A percentile compares a stretch with the other conserved stretches of the same genome.
These are phyloP conservation scores for Anthrax anthrax DNA, from an alignment of 2,888 invertebrate genomes.

Conservation along the genomic window DNA sequence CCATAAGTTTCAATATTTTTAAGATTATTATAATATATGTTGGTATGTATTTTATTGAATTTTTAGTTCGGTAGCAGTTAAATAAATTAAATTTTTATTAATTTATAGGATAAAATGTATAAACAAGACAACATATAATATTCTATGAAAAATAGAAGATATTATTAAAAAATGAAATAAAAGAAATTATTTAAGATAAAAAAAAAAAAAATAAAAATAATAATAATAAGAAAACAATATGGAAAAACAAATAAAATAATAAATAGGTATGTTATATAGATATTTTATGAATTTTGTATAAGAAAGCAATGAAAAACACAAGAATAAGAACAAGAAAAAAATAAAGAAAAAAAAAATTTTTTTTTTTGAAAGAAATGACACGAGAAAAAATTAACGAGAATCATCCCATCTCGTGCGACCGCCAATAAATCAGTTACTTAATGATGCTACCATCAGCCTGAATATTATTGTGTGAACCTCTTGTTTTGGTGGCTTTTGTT, in stretches of 20 bases:
- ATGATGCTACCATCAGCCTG: slow-evolving; percentile 32
- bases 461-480: slow-evolving; percentile 17
- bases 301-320: too few relatives aligned
- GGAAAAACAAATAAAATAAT: too few relatives aligned
- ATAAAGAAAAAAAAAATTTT: too few relatives aligned
- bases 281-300: too few relatives aligned
- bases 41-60: background rate
- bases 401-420: slow-evolving; percentile 19
- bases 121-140: slow-evolving; percentile 15
- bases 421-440: slow-evolving; percentile 37
- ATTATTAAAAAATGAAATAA: too few relatives aligned
- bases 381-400: background rate
- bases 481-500: background rate
- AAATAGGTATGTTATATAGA: too few relatives aligned
- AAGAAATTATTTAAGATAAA: too few relatives aligned
- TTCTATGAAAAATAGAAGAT: slow-evolving; percentile 10
- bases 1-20: background rate
- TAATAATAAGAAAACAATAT: slow-evolving; percentile 7
- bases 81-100: slow-evolving; percentile 27
- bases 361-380: too few relatives aligned
- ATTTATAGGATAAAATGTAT: slow-evolving; percentile 30
- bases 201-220: slow-evolving; percentile 6
- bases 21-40: background rate
- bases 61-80: slow-evolving; percentile 24
- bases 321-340: too few relatives aligned